These are phyloP conservation scores for Pelvicachromis taeniatus DNA, from an alignment of 2,113 vertebrate genomes.

Conservation along the genomic window DNA sequence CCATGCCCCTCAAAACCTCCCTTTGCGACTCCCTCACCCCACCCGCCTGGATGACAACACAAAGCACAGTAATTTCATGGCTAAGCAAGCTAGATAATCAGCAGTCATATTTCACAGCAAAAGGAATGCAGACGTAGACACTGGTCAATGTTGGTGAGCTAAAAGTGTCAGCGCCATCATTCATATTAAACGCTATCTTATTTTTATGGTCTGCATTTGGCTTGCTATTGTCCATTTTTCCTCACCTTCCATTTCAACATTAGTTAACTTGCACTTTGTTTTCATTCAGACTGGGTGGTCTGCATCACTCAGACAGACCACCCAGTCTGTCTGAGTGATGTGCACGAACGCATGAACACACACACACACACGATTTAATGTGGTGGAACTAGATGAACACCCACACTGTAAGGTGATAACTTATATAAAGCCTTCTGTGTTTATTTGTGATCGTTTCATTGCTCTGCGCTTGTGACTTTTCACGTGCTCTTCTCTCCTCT, in stretches of 20 bases:
- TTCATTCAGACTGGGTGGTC: not conserved
- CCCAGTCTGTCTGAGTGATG: not conserved
- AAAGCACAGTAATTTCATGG: slow-evolving; percentile 66
- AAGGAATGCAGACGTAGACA: slow-evolving; percentile 36
- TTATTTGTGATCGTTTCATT: not conserved
- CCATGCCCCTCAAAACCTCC: slow-evolving; percentile 8
- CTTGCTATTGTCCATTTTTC: not conserved
- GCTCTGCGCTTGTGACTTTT: not conserved
- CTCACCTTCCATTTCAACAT: not conserved
- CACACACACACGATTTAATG: not conserved
- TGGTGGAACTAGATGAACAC: not conserved
- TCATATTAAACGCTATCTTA: slow-evolving; percentile 8
- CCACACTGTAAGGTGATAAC: not conserved
- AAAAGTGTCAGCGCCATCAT: slow-evolving; percentile 31
- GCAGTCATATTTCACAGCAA: slow-evolving; percentile 61
- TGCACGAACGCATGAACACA: too few species aligned
- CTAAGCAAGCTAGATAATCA: slow-evolving; percentile 65
- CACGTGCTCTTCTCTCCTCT: not conserved
- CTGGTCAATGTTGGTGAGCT: slow-evolving; percentile 28
- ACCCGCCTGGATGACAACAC: slow-evolving; percentile 34
- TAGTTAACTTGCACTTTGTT: not conserved
- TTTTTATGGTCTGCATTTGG: not conserved
- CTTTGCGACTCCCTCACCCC: not conserved
- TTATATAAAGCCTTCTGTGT: not conserved
- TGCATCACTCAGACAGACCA: not conserved